Evolutionary conservation across 2,888 invertebrate species (phyloP).

Genomic region (Drosophila atripex): DNA sequence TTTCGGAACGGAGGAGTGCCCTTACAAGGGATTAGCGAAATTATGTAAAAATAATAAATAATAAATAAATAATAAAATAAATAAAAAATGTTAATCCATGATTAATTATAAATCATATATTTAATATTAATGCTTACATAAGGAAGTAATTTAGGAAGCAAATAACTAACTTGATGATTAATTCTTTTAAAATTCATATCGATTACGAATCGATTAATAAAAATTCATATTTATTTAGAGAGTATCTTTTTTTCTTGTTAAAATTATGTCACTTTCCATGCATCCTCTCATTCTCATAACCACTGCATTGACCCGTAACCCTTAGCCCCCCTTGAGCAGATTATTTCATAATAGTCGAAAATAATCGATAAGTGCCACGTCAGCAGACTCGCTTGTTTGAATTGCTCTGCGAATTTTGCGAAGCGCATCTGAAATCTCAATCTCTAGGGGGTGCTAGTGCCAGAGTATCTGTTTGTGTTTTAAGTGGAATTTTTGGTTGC

Average conservation of each 20-base stretch:
- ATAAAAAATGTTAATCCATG: neutral
- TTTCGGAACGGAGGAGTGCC: conserved; percentile 20
- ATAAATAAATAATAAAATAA: no score
- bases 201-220: neutral
- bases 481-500: neutral
- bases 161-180: no score
- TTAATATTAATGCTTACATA: no score
- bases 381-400: conserved; percentile 28
- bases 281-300: conserved; percentile 11
- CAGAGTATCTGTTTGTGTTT: conserved; percentile 9
- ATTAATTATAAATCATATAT: neutral
- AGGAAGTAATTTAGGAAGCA: no score
- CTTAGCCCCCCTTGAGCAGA: conserved; percentile 9
- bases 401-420: conserved; percentile 19
- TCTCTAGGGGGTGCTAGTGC: conserved; percentile 29
- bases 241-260: neutral
- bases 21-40: conserved; percentile 17
- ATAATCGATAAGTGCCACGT: conserved; percentile 37
- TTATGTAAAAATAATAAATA: neutral
- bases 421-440: conserved; percentile 23
- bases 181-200: no score
- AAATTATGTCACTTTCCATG: conserved; percentile 4
- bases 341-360: conserved; percentile 34
- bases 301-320: conserved; percentile 10
- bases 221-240: neutral